Percentiles rank a stretch among this genome's conserved stretches.
These are phyloP conservation scores for Smutsia gigantea DNA, from an alignment of 2,797 vertebrate species.

Conservation along the genomic window DNA sequence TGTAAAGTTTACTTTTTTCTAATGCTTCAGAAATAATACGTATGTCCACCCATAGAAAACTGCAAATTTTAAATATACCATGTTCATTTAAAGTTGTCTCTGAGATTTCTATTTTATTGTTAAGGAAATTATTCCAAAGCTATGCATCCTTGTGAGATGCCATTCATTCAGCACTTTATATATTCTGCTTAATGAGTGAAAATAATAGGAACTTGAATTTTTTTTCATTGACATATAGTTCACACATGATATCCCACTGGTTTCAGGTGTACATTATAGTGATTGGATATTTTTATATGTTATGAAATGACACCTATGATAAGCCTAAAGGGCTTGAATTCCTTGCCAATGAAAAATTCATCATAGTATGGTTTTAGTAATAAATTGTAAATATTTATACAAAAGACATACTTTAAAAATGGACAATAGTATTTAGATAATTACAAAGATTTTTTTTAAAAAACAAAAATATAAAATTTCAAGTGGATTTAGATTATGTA, in stretches of 20 bases:
- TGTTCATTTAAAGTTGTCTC: conserved; percentile 2
- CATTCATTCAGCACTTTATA: neutral
- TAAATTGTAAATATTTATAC: neutral
- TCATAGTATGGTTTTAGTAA: neutral
- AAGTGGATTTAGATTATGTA: neutral
- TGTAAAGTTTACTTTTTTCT: neutral
- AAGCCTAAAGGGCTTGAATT: neutral
- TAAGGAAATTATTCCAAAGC: conserved; percentile 9
- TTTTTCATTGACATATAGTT: too few relatives aligned
- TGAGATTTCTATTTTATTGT: neutral
- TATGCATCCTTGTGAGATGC: neutral
- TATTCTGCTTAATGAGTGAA: neutral
- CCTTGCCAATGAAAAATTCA: conserved; percentile 29
- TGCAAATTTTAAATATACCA: neutral
- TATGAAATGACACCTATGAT: too few relatives aligned
- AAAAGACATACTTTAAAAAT: conserved; percentile 5
- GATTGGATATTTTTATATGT: too few relatives aligned
- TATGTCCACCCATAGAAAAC: neutral
- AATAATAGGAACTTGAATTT: neutral
- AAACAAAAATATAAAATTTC: neutral
- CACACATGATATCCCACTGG: too few relatives aligned
- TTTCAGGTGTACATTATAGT: too few relatives aligned
- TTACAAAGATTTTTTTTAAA: neutral
- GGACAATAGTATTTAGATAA: neutral
- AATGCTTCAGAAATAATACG: neutral